These are phyloP conservation scores for Etheostoma perlongum DNA, from an alignment of 2,797 vertebrate species.

Conservation along the genomic window DNA sequence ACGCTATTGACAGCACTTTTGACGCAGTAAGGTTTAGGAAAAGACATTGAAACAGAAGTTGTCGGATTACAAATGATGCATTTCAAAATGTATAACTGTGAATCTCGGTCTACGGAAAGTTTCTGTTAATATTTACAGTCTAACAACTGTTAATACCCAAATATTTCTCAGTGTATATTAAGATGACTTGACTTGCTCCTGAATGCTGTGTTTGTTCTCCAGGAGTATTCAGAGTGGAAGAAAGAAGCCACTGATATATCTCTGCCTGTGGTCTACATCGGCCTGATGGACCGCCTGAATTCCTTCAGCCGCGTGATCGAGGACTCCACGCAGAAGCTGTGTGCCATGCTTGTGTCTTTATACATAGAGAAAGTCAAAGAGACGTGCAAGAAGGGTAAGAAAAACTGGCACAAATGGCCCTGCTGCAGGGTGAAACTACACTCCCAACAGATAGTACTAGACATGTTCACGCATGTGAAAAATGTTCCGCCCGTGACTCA, in stretches of 20 bases:
- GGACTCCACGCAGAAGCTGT: conserved; percentile 82
- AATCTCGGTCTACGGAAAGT: too few relatives aligned
- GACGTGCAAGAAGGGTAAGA: conserved; percentile 85
- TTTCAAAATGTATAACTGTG: too few relatives aligned
- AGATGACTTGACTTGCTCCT: not conserved
- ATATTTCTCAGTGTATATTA: too few relatives aligned
- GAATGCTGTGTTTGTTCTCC: conserved; percentile 23
- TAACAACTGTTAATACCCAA: not conserved
- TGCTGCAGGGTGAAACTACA: too few relatives aligned
- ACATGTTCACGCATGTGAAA: conserved; percentile 49
- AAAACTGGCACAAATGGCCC: not conserved
- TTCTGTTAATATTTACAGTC: too few relatives aligned
- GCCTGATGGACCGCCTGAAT: conserved; percentile 85
- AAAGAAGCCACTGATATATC: conserved; percentile 75
- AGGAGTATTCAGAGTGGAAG: conserved; percentile 89
- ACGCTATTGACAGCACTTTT: too few relatives aligned
- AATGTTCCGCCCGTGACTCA: conserved; percentile 33
- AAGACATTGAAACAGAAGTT: too few relatives aligned
- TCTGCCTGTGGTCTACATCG: conserved; percentile 83
- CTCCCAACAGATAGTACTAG: not conserved
- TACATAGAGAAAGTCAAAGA: conserved; percentile 86
- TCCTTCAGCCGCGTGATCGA: conserved; percentile 81
- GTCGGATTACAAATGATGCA: too few relatives aligned
- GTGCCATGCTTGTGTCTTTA: conserved; percentile 76
- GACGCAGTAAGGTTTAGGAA: too few relatives aligned